Percentiles rank a stretch among this genome's conserved stretches.
Evolutionary conservation across 2,113 vertebrate species (phyloP).

Genomic region (Mirounga angustirostris): DNA sequence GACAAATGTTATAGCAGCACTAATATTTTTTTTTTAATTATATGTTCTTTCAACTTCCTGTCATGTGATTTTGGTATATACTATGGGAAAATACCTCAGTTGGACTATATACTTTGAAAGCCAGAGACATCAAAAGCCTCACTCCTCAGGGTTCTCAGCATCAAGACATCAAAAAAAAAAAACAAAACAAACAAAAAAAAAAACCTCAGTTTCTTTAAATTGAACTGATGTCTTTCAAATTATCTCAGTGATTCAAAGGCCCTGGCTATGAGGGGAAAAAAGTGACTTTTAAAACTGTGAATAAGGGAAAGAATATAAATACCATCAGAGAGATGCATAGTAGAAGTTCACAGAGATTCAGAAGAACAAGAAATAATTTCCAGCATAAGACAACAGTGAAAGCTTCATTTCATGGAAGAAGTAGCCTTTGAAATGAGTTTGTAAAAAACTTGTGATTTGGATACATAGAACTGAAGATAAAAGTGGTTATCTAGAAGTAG

Average conservation of each 20-base stretch:
- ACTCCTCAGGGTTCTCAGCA: not conserved
- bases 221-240: not conserved
- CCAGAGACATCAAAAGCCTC: not conserved
- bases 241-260: not conserved
- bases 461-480: not conserved
- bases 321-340: not conserved
- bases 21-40: not conserved
- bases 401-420: not conserved
- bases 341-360: not conserved
- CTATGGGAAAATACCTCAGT: not conserved
- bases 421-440: not conserved
- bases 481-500: not conserved
- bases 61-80: not conserved
- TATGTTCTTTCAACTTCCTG: not conserved
- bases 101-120: not conserved
- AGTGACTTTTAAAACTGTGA: slow-evolving; percentile 19
- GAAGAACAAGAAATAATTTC: not conserved
- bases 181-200: too few relatives aligned
- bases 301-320: slow-evolving; percentile 49
- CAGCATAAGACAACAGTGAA: not conserved
- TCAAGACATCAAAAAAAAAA: not conserved
- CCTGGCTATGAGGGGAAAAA: not conserved
- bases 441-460: not conserved
- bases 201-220: not conserved
- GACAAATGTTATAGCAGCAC: not conserved